Evolutionary conservation across 1,140 invertebrate species (phyloP).

Genomic region (Dermatophagoides farinae): DNA sequence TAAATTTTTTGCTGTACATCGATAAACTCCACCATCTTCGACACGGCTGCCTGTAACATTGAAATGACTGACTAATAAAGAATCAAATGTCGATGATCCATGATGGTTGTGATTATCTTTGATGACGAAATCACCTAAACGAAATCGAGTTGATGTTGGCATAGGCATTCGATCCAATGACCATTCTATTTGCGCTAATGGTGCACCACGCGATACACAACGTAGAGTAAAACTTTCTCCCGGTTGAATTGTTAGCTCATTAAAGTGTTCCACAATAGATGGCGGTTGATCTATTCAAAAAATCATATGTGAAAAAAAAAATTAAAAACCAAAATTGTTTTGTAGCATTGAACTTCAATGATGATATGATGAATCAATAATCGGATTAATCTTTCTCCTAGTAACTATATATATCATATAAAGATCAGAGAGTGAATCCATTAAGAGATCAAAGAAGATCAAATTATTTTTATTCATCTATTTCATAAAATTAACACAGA

Average conservation of each 20-base stretch:
- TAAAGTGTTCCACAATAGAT: conserved; percentile 20
- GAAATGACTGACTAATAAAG: conserved; percentile 25
- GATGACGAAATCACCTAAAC: conserved; percentile 16
- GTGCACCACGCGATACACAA: conserved; percentile 21
- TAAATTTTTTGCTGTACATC: conserved; percentile 52
- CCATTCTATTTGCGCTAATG: conserved; percentile 41
- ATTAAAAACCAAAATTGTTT: background rate
- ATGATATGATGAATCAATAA: background rate
- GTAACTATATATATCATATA: too few relatives aligned
- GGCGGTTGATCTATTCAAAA: conserved; percentile 20
- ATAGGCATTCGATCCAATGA: conserved; percentile 61
- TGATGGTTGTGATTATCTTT: background rate
- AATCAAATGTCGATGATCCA: background rate
- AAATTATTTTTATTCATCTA: too few relatives aligned
- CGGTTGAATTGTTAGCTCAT: conserved; percentile 17
- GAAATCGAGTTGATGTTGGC: conserved; percentile 27
- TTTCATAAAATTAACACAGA: too few relatives aligned
- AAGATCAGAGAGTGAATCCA: too few relatives aligned
- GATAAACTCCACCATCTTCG: conserved; percentile 20
- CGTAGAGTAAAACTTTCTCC: conserved; percentile 19
- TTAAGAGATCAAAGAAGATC: too few relatives aligned
- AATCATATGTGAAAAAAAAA: background rate
- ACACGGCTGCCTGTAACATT: conserved; percentile 27
- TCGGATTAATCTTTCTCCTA: too few relatives aligned
- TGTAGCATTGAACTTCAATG: background rate